These are phyloP conservation scores for Sebastes fasciatus DNA, from an alignment of 2,113 vertebrate genomes.

Conservation along the genomic window DNA sequence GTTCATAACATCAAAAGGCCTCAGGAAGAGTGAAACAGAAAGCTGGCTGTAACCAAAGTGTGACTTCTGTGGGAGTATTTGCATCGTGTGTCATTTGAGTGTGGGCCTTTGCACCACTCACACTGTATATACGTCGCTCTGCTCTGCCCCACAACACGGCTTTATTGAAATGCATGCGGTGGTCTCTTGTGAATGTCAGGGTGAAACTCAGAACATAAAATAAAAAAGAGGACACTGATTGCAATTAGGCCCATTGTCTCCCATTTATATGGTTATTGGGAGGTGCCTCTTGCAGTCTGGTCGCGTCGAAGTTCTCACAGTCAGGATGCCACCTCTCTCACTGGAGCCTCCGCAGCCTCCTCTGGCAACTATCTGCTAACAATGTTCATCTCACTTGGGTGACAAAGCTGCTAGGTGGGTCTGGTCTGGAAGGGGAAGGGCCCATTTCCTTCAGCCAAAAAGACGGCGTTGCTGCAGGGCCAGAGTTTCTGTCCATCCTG, in stretches of 20 bases:
- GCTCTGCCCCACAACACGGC: conserved; percentile 35
- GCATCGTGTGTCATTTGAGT: conserved; percentile 51
- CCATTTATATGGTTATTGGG: conserved; percentile 90
- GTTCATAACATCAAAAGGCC: conserved; percentile 66
- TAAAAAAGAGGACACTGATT: conserved; percentile 77
- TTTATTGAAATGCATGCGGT: conserved; percentile 72
- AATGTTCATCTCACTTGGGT: conserved; percentile 86
- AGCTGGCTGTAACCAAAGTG: conserved; percentile 68
- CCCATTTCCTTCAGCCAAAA: conserved; percentile 83
- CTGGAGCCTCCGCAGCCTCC: conserved; percentile 69
- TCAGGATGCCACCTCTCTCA: conserved; percentile 74
- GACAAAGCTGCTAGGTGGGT: conserved; percentile 83
- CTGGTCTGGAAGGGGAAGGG: conserved; percentile 64
- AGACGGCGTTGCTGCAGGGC: conserved; percentile 62
- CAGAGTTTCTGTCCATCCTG: conserved; percentile 75
- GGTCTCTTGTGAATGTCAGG: conserved; percentile 62
- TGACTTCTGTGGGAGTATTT: conserved; percentile 66
- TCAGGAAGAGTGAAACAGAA: conserved; percentile 47
- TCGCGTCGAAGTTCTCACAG: conserved; percentile 84
- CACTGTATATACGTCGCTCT: conserved; percentile 37
- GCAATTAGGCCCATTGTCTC: conserved; percentile 81
- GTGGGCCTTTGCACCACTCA: conserved; percentile 51
- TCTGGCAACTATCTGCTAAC: conserved; percentile 92
- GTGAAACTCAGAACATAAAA: conserved; percentile 74
- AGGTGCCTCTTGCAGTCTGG: conserved; percentile 64